Conservation (phyloP, 2,797 vertebrate genomes). For the Bovichtus variegatus region DNA sequence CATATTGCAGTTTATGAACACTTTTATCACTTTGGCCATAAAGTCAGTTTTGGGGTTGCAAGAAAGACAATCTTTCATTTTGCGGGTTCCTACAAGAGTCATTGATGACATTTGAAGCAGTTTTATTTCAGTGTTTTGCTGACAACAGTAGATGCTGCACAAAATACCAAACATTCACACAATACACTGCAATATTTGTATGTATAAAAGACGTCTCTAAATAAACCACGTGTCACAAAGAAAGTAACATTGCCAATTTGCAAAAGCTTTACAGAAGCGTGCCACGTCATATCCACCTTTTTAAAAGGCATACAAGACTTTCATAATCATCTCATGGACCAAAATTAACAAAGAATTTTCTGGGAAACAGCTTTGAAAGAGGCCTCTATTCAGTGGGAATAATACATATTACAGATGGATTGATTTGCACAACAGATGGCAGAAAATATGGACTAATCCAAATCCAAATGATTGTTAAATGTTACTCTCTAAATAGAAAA, state of each 20-base stretch:
- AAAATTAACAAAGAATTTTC: not conserved
- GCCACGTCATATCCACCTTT: not conserved
- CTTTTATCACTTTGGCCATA: not conserved
- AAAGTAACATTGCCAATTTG: not conserved
- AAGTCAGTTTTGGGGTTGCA: conserved; percentile 1
- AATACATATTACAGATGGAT: conserved; percentile 20
- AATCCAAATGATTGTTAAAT: conserved; percentile 15
- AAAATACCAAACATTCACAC: not conserved
- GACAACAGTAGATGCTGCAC: not conserved
- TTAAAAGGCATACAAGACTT: not conserved
- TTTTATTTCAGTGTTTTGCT: conserved; percentile 9
- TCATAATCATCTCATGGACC: not conserved
- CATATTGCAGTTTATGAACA: conserved; percentile 25
- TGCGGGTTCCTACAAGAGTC: not conserved
- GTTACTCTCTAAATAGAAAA: not conserved
- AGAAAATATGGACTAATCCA: conserved; percentile 24
- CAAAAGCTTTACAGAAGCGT: not conserved
- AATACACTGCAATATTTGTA: not conserved
- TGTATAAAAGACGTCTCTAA: not conserved
- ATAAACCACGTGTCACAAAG: not conserved
- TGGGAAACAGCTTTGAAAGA: not conserved
- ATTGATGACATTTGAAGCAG: conserved; percentile 1
- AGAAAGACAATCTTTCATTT: conserved; percentile 6
- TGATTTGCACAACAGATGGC: conserved; percentile 39
- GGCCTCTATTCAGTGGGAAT: not conserved